Evolutionary conservation across 2,888 invertebrate species (phyloP), one percentile per base, ranked within the genome.

Genomic region (Melinaea marsaeus): DNA sequence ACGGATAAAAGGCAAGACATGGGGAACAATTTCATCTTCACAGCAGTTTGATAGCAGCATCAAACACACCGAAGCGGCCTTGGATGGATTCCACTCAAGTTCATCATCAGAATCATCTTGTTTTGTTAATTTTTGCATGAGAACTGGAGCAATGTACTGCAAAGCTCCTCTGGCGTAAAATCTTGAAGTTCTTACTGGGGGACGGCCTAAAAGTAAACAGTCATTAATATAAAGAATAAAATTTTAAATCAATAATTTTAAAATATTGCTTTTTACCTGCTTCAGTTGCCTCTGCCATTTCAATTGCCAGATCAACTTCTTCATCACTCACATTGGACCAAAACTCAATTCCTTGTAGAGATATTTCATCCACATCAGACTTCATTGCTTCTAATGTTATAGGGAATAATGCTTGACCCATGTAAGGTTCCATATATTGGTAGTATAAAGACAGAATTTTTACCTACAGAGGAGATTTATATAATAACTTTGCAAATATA

Each of bases 241-340:
- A 33, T 13, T 60, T 35, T 11, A 34, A 58, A 13, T 35, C 22
- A 55, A 58, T n/a, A 13, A 13, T 56, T 54, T 48, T 45, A 34
- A 60, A 33, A 64, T 4, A 51, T 9, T 9, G 7, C 7, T 42
- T 65, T 58, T 67, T 80, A 91, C 91, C 95, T 75, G 95, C 94
- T 84, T 99, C 99, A 48, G 93, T 93, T 11, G 99, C 99, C 89
- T 99, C 99, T 55, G 95, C 95, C 77, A 96, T 97, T 86, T 99
- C 98, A 81, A 98, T 96, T 2, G 96, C 94, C 71, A 99, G 91
- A 87, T 99, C 99, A 46, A 99, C 97, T 89, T 99, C 99, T 90
- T 99, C 99, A 88, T 99, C 99, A 79, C 99, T 98, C 0, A 99
- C 99, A 77, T 98, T 99, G 4, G 99, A 99, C 99, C 99, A 99